Base-by-base conservation (phyloP, 2,113 vertebrate genomes). In the Tympanuchus pallidicinctus region DNA sequence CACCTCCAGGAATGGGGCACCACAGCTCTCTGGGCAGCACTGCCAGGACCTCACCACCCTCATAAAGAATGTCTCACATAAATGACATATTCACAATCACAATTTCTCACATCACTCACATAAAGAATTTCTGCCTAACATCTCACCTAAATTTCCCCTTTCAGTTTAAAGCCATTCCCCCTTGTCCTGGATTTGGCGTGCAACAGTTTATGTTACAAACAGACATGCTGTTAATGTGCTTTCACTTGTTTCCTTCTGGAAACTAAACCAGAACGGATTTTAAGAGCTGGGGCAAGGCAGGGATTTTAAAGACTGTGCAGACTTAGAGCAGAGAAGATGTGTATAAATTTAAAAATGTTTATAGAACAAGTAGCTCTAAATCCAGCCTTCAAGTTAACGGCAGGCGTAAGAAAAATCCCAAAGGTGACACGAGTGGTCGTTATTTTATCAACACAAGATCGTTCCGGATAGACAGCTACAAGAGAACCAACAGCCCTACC, bases 321-420 rank as follows among this genome's bases (percentile, higher is more conserved):
- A 38, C 34, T 52, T 38, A 52, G 20, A 16, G 40, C 13, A 1
- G 30, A 48, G 34, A 19, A 0, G 3, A 48, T 7, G 3, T 2
- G 16, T 6, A 24, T 43, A 50, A 28, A 59, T 52, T 13, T 45
- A 8, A 59, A 76, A 60, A 40, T 25, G n/a, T 21, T 65, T 27
- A 21, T 11, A 66, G 52, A n/a, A 48, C 4, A n/a, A 12, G 6
- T 21, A 60, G 34, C 16, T 54, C 38, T 72, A 28, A 61, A 25
- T 59, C 5, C 77, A 32, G 11, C 50, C 63, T 54, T 61, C 25
- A 34, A 7, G 18, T 22, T 69, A 61, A 24, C 2, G 13, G 22
- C 60, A 43, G 63, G 50, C 8, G 30, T 43, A n/a, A 50, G 21
- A 15, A 34, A 76, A 66, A 47, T 6, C 15, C 72, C 38, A 48